phyloP scores from a whole-genome alignment of 2,797 vertebrate species.

The Calcarius lapponicus region DNA sequence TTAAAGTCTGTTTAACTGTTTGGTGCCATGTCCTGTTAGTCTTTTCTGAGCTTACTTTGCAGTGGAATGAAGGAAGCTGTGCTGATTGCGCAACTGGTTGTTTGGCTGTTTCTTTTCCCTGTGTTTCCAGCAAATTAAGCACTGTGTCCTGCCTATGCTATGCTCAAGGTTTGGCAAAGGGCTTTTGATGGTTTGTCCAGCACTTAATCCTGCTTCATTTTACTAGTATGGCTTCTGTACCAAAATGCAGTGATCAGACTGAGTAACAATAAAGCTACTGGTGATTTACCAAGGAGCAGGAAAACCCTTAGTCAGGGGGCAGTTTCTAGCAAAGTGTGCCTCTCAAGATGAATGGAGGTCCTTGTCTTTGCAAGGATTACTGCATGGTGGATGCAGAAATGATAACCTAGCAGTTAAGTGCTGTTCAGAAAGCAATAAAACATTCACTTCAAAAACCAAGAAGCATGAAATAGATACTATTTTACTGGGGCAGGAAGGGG shows the following conservation, averaged over 20 bases:
- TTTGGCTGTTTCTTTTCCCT: background rate
- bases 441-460: background rate
- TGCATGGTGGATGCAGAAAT: background rate
- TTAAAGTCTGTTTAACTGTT: constrained; percentile 31
- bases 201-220: background rate
- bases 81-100: background rate
- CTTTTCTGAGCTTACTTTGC: background rate
- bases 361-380: background rate
- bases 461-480: background rate
- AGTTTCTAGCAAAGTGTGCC: background rate
- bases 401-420: background rate
- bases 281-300: background rate
- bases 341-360: background rate
- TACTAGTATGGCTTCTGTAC: background rate
- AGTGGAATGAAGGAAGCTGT: background rate
- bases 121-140: background rate
- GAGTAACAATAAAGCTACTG: background rate
- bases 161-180: background rate
- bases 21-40: background rate
- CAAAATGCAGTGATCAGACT: background rate
- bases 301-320: background rate
- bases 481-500: background rate
- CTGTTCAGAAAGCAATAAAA: constrained; percentile 1
- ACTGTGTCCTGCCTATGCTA: background rate
- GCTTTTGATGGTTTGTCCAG: background rate